phyloP scores from a whole-genome alignment of 2,888 invertebrate species.

The Anagyrus pseudococci region DNA sequence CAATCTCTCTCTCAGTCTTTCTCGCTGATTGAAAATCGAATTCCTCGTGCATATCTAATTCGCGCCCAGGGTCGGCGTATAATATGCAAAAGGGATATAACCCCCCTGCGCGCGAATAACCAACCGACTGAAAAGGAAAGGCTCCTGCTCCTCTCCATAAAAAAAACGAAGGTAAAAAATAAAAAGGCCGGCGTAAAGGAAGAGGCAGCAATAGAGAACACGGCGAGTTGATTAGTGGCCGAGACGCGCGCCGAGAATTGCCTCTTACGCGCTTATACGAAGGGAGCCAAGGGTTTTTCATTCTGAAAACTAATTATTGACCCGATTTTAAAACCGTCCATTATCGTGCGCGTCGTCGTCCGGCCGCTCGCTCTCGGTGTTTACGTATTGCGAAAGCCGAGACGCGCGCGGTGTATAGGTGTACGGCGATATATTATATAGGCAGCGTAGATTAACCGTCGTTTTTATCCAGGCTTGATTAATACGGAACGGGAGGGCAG shows the following conservation, averaged over 20 bases:
- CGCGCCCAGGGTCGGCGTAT: not conserved
- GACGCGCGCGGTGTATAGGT: too few relatives aligned
- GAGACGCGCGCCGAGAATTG: not conserved
- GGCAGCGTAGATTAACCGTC: too few relatives aligned
- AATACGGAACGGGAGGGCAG: too few relatives aligned
- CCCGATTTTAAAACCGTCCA: slow-evolving; percentile 19
- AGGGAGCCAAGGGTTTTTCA: not conserved
- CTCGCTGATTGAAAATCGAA: slow-evolving; percentile 13
- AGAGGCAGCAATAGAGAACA: slow-evolving; percentile 1
- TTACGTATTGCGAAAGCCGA: too few relatives aligned
- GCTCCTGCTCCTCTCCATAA: not conserved
- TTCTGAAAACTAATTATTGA: slow-evolving; percentile 22
- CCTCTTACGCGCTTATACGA: not conserved
- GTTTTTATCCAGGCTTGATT: too few relatives aligned
- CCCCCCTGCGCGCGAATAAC: too few relatives aligned
- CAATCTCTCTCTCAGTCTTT: too few relatives aligned
- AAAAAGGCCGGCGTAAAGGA: not conserved
- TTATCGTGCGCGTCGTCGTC: slow-evolving; percentile 7
- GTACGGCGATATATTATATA: too few relatives aligned
- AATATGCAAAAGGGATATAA: not conserved
- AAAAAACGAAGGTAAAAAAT: not conserved
- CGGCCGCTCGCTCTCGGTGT: too few relatives aligned
- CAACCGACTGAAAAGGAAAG: not conserved
- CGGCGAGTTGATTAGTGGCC: slow-evolving; percentile 9
- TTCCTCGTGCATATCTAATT: slow-evolving; percentile 11